A percentile compares a stretch with the other conserved stretches of the same genome.
These are phyloP conservation scores for Geococcyx californianus DNA, from an alignment of 2,113 vertebrate species.

Conservation along the genomic window DNA sequence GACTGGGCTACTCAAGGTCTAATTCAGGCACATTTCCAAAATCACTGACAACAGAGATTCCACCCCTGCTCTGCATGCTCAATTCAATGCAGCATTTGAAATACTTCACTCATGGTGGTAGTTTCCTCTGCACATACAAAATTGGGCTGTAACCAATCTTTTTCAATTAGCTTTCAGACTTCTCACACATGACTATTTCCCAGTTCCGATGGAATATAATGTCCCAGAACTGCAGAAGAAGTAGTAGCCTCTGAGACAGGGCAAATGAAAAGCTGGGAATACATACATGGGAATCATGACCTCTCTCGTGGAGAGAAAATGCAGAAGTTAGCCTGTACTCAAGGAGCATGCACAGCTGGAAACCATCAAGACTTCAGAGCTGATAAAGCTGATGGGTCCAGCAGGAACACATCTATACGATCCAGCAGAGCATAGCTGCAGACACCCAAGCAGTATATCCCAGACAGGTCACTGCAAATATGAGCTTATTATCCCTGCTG, in stretches of 20 bases:
- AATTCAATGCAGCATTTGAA: neutral
- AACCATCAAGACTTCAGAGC: neutral
- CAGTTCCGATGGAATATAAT: neutral
- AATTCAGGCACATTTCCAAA: neutral
- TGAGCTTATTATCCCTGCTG: neutral
- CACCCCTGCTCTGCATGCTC: neutral
- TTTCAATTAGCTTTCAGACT: neutral
- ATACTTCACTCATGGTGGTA: fast-evolving
- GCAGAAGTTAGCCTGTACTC: neutral
- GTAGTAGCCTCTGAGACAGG: neutral
- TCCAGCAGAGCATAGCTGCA: neutral
- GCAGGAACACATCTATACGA: neutral
- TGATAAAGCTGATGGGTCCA: neutral
- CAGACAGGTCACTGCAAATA: neutral
- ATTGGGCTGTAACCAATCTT: neutral
- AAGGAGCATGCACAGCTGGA: neutral
- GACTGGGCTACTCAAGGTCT: neutral
- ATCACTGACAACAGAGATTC: neutral
- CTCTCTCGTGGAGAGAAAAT: neutral
- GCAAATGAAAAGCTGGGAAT: neutral
- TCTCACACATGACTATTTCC: neutral
- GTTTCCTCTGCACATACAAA: neutral
- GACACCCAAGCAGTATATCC: neutral
- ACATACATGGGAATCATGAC: neutral
- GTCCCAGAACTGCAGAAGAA: neutral